Base-by-base conservation (phyloP, 2,113 vertebrate species). In the Amia ocellicauda region DNA sequence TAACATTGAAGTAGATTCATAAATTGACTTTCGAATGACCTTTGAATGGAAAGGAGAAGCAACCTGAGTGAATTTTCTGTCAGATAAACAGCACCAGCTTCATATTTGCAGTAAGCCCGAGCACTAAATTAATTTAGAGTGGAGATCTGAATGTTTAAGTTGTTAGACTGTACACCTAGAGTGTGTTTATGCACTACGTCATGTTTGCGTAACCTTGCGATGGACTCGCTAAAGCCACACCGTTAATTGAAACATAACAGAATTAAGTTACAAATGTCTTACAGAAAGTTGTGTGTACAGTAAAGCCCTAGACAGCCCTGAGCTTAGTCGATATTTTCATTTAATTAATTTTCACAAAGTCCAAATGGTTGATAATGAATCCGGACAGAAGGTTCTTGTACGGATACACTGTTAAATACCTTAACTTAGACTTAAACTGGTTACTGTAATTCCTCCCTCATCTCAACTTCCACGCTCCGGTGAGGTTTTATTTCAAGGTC, bases 191-290 rank as follows among this genome's bases (percentile, higher is more conserved):
- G 68, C 73, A 57, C 74, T 58, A 52, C 50, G 28, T 74, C 68
- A 74, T 88, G 79, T 90, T 92, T 91, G 73, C 26, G 49, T 89
- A 90, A 92, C 88, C 88, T 84, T 83, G 78, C 70, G 20, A 29
- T 84, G 83, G 87, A 87, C 88, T 80, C 76, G 80, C 67, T 41
- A 69, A 84, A 88, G 74, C 84, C 84, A 71, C 73, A 66, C 77
- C 85, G 71, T 83, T 92, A 90, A 90, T 82, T 81, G 80, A 89
- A 80, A 78, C 75, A 78, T 82, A 87, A 86, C 83, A 79, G 82
- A 86, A 89, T 87, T 86, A 79, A 64, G 47, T 80, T 83, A 87
- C 84, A 85, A 77, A 72, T 89, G 80, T 85, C 76, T 76, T 74
- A 80, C 79, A 86, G 80, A 82, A 72, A 73, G 52, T 41, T 81